A percentile compares a stretch with the other conserved stretches of the same genome.
Conservation (phyloP, 2,113 vertebrate genomes). For the Typhlomys cinereus region DNA sequence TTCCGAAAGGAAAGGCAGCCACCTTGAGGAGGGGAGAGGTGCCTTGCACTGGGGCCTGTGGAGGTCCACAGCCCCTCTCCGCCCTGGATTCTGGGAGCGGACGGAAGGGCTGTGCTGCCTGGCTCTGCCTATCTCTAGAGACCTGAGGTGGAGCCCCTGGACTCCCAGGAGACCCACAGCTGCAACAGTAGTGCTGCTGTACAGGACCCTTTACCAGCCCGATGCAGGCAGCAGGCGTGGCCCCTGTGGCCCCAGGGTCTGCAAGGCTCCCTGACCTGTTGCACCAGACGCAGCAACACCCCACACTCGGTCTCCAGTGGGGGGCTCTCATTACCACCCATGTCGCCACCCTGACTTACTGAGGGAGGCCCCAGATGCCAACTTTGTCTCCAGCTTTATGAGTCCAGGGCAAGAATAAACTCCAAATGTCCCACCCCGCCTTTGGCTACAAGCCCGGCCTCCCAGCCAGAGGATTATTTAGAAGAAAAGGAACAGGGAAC, state of each 20-base stretch:
- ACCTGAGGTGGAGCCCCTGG: not conserved
- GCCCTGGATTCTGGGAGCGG: not conserved
- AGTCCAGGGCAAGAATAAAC: not conserved
- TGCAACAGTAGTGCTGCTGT: rapidly evolving
- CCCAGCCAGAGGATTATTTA: not conserved
- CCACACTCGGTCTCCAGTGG: not conserved
- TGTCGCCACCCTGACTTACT: not conserved
- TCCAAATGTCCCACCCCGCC: too few relatives aligned
- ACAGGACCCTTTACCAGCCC: not conserved
- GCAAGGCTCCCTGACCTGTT: not conserved
- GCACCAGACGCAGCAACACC: not conserved
- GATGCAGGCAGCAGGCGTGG: not conserved
- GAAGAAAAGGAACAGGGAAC: not conserved
- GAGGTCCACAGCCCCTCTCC: not conserved
- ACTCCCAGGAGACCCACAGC: too few relatives aligned
- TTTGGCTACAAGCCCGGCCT: too few relatives aligned
- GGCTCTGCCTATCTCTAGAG: not conserved
- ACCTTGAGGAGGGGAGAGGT: not conserved
- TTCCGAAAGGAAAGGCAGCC: not conserved
- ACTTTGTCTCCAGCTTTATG: not conserved
- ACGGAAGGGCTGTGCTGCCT: not conserved
- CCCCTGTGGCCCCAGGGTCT: not conserved
- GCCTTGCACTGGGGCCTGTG: not conserved
- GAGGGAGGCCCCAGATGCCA: not conserved
- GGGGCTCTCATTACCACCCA: not conserved